Evolutionary conservation across 2,113 vertebrate genomes (phyloP).

Genomic region (Halichoerus grypus): DNA sequence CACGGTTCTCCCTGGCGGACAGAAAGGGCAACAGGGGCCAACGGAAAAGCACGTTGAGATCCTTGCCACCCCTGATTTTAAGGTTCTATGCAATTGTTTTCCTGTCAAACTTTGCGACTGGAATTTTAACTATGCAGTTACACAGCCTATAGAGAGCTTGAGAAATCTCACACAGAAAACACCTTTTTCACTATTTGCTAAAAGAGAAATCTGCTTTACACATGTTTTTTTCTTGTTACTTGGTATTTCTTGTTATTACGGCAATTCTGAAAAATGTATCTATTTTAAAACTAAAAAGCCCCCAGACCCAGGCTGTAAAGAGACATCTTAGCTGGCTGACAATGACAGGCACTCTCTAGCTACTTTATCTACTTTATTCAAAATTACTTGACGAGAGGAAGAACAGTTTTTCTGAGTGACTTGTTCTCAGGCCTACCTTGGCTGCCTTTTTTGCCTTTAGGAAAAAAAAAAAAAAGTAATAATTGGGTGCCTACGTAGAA

Average conservation of each 20-base stretch:
- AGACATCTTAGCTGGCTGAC: neutral
- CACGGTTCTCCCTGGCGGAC: neutral
- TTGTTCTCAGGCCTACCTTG: neutral
- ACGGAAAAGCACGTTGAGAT: accelerated
- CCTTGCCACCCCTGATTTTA: neutral
- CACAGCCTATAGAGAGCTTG: neutral
- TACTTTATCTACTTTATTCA: neutral
- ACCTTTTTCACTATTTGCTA: neutral
- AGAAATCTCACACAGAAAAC: neutral
- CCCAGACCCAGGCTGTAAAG: neutral
- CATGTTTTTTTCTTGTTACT: neutral
- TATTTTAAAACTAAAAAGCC: constrained; percentile 34
- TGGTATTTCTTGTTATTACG: neutral
- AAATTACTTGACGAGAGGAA: neutral
- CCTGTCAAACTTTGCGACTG: neutral
- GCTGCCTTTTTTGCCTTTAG: neutral
- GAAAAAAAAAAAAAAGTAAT: neutral
- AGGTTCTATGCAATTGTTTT: neutral
- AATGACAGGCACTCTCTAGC: too few relatives aligned
- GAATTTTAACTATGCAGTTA: neutral
- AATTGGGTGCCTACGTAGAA: neutral
- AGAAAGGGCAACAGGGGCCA: neutral
- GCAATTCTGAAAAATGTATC: neutral
- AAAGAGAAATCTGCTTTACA: neutral
- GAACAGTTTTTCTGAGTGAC: neutral